Base-by-base conservation (phyloP, 2,888 invertebrate genomes). In the Platycheirus rosarum region DNA sequence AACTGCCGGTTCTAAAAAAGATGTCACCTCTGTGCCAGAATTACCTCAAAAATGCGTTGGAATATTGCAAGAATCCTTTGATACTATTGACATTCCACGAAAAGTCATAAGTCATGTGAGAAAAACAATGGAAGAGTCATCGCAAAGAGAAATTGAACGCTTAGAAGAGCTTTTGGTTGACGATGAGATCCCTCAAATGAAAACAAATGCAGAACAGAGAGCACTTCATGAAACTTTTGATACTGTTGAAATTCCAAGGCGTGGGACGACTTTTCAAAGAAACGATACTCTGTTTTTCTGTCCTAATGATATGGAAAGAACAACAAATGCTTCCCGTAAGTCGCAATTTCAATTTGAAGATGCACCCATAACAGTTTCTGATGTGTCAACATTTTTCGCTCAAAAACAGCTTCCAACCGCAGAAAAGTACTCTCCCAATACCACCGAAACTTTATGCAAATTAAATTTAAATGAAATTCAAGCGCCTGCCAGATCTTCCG, bases 311-410 rank as follows among this genome's bases (percentile, higher is more conserved):
- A 44, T 23, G n/a, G 71, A 78, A 42, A 37, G 16, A 0, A 60
- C 60, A 60, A 18, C 66, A 14, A 66, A 71, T 40, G 18, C 44
- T 3, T 55, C 70, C 0, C 65, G 46, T 1, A 80, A 76, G 26
- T 80, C 80, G 0, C 5, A 60, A 3, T 76, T 26, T 18, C 51
- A 66, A 23, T 66, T 76, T 6, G 80, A 76, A 13, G 76, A 76
- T 32, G 66, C 37, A 7, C 80, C 80, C 9, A 80, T 80, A 9
- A 80, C 80, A 23, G 44, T 80, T 23, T 76, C 80, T 2, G 70
- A 80, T 66, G 80, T 80, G 11, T 80, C 80, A 6, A 80, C 76
- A 26, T 80, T 62, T 46, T 80, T 80, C n/a, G 11, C 42, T 11
- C 62, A 65, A 9, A 70, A 71, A 4, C 16, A 8, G 0, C 11